Percentiles rank a stretch among this genome's conserved stretches.
These are phyloP conservation scores for Tachina grossa DNA, from an alignment of 2,888 invertebrate species.

Conservation along the genomic window DNA sequence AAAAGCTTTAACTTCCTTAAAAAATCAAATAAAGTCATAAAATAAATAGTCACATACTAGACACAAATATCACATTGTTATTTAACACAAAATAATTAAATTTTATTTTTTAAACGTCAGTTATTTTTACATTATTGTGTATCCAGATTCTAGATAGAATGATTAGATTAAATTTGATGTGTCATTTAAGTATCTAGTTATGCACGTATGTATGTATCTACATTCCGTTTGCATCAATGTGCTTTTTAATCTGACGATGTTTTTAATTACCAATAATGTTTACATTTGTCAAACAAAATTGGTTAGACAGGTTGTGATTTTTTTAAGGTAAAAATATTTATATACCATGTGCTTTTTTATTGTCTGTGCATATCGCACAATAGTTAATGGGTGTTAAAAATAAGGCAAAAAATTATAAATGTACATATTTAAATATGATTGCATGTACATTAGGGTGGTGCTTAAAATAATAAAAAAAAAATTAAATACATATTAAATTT, in stretches of 20 bases:
- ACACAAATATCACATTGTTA: conserved; percentile 15
- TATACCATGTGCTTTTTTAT: not conserved
- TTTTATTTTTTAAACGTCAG: conserved; percentile 16
- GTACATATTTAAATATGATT: not conserved
- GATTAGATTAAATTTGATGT: conserved; percentile 20
- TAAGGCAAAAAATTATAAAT: not conserved
- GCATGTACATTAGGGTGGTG: not conserved
- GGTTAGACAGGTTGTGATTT: conserved; percentile 32
- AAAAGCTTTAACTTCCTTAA: conserved; percentile 34
- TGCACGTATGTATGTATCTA: not conserved
- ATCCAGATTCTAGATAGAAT: conserved; percentile 22
- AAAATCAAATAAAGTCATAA: conserved; percentile 20
- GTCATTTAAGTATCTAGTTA: not conserved
- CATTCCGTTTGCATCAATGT: not conserved
- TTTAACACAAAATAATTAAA: not conserved
- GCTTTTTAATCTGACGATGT: conserved; percentile 19
- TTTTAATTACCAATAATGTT: conserved; percentile 35
- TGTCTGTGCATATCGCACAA: conserved; percentile 26
- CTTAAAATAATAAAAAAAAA: too few relatives aligned
- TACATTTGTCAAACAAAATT: conserved; percentile 41
- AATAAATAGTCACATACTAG: conserved; percentile 1
- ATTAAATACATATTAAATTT: too few relatives aligned
- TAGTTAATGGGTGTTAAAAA: conserved; percentile 8
- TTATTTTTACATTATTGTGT: conserved; percentile 14
- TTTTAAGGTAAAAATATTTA: conserved; percentile 3